A percentile compares a stretch with the other conserved stretches of the same genome.
Evolutionary conservation across 1,140 invertebrate species (phyloP).

Genomic region (Leptinotarsa lineolata): DNA sequence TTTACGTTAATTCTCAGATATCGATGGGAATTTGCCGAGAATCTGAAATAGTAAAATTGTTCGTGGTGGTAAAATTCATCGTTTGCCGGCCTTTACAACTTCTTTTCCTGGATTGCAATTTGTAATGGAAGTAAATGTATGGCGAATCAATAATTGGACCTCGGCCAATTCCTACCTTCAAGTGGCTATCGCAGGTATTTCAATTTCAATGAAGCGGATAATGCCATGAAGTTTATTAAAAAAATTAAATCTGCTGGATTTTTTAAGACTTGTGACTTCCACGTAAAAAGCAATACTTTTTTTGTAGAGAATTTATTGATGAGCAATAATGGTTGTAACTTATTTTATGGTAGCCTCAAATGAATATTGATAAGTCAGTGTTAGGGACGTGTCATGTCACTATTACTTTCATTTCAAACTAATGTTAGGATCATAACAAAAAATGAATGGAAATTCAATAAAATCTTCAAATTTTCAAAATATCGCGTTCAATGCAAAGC

Average conservation of each 20-base stretch:
- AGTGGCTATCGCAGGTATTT: conserved; percentile 5
- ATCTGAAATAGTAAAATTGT: background rate
- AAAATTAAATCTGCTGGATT: background rate
- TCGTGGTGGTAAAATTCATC: background rate
- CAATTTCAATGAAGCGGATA: background rate
- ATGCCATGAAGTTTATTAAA: background rate
- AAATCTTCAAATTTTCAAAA: no score
- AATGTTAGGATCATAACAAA: no score
- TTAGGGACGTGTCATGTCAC: no score
- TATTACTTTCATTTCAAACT: no score
- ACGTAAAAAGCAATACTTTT: no score
- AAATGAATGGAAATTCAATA: no score
- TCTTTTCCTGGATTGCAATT: background rate
- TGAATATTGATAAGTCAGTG: no score
- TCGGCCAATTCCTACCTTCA: background rate
- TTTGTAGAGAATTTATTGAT: no score
- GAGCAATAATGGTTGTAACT: no score
- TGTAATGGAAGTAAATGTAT: background rate
- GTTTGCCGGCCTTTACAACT: background rate
- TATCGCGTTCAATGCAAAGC: no score
- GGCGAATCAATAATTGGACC: background rate
- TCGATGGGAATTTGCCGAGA: background rate
- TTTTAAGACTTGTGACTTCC: no score
- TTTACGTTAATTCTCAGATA: background rate
- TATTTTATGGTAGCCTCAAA: no score